Percentiles rank a stretch among this genome's conserved stretches.
phyloP scores from a whole-genome alignment of 2,888 invertebrate genomes.

The Lasioglossum calceatum region DNA sequence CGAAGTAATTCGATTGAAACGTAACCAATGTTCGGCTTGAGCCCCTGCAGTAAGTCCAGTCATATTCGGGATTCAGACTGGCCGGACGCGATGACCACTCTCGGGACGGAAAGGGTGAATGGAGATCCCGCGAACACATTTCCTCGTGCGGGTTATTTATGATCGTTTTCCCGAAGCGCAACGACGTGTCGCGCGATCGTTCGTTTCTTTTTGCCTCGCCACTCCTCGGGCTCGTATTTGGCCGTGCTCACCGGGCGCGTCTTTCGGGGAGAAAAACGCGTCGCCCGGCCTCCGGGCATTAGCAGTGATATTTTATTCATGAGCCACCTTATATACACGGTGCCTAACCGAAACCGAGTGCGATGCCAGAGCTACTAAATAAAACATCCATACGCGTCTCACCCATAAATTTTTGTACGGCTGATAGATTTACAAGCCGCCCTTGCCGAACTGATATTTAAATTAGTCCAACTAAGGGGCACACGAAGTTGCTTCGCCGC shows the following conservation, averaged over 20 bases:
- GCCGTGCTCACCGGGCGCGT: slow-evolving; percentile 68
- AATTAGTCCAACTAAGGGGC: slow-evolving; percentile 82
- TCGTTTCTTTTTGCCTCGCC: slow-evolving; percentile 67
- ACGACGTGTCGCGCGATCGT: slow-evolving; percentile 75
- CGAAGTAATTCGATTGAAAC: slow-evolving; percentile 50
- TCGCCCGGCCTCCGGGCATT: slow-evolving; percentile 82
- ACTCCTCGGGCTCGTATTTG: slow-evolving; percentile 73
- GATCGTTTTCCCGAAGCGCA: slow-evolving; percentile 77
- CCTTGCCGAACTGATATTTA: slow-evolving; percentile 83
- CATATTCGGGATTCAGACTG: neutral
- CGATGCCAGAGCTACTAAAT: slow-evolving; percentile 81
- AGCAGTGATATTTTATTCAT: slow-evolving; percentile 84
- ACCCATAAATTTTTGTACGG: slow-evolving; percentile 82
- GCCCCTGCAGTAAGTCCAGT: neutral
- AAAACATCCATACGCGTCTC: slow-evolving; percentile 82
- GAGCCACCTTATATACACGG: slow-evolving; percentile 80
- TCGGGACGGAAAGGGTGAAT: slow-evolving; percentile 18
- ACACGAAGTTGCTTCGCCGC: slow-evolving; percentile 74
- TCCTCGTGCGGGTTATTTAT: slow-evolving; percentile 75
- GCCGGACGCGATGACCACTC: slow-evolving; percentile 22
- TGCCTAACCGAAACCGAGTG: slow-evolving; percentile 75
- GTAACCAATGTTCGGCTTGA: slow-evolving; percentile 35
- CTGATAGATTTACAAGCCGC: slow-evolving; percentile 84
- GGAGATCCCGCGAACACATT: slow-evolving; percentile 1
- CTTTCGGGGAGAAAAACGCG: slow-evolving; percentile 80